Evolutionary conservation across 2,113 vertebrate species (phyloP).

Genomic region (Nerophis ophidion): DNA sequence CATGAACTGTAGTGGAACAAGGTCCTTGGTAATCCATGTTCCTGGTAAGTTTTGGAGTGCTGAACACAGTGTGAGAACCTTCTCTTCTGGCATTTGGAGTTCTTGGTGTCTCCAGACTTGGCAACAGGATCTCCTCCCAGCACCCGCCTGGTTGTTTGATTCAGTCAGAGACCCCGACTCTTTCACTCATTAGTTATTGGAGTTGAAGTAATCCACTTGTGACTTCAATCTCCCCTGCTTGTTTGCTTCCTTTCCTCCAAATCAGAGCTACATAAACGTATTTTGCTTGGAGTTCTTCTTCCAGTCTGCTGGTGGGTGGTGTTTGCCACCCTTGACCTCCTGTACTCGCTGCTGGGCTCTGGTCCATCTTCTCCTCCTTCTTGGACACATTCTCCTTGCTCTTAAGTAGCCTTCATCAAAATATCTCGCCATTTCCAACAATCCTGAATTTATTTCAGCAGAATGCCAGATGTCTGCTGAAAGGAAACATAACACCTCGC

Average conservation of each 20-base stretch:
- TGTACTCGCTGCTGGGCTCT: conserved; percentile 21
- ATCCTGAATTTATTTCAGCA: background rate
- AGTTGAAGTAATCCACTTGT: too few relatives aligned
- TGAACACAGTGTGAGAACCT: too few relatives aligned
- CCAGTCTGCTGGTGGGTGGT: background rate
- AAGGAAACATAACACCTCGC: background rate
- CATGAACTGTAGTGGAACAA: too few relatives aligned
- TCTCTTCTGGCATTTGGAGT: too few relatives aligned
- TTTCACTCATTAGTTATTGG: background rate
- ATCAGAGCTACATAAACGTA: background rate
- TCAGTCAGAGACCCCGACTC: background rate
- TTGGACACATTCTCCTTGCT: conserved; percentile 19
- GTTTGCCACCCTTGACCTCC: conserved; percentile 7
- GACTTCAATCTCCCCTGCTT: background rate
- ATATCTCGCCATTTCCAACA: background rate
- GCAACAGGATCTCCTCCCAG: too few relatives aligned
- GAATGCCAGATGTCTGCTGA: background rate
- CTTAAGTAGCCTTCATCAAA: conserved; percentile 4
- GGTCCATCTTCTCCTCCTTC: conserved; percentile 23
- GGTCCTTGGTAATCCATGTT: too few relatives aligned
- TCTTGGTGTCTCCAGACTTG: too few relatives aligned
- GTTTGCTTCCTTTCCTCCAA: background rate
- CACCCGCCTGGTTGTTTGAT: too few relatives aligned
- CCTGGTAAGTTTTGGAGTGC: too few relatives aligned
- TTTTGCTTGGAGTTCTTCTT: background rate